A percentile compares a stretch with the other conserved stretches of the same genome.
phyloP scores from a whole-genome alignment of 2,888 invertebrate genomes.

The Hydrotaea diabolus region DNA sequence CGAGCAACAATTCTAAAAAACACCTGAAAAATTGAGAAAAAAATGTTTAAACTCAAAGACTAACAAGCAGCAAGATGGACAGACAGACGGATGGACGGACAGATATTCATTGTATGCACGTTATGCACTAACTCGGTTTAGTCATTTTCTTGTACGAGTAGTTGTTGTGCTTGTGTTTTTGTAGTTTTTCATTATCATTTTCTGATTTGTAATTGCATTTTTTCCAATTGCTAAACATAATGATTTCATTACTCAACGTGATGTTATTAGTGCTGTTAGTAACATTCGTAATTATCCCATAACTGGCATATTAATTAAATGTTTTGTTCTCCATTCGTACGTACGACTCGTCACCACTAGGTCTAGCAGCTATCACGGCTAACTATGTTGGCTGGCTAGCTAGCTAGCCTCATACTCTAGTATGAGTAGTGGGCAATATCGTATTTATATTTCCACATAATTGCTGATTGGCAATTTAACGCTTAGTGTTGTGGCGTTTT shows the following conservation, averaged over 20 bases:
- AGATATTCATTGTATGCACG: neutral
- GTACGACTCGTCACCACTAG: neutral
- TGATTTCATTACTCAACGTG: slow-evolving; percentile 68
- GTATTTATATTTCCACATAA: slow-evolving; percentile 54
- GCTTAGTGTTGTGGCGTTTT: slow-evolving; percentile 48
- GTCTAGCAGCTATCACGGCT: neutral
- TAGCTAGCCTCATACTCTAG: neutral
- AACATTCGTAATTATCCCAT: slow-evolving; percentile 66
- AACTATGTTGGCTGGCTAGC: slow-evolving; percentile 8
- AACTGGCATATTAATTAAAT: slow-evolving; percentile 67
- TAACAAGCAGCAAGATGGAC: neutral
- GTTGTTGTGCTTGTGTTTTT: slow-evolving; percentile 11
- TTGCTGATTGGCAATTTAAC: slow-evolving; percentile 67
- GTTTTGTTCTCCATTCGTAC: slow-evolving; percentile 35
- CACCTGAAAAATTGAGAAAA: slow-evolving; percentile 15
- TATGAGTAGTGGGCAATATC: neutral
- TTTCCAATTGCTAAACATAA: slow-evolving; percentile 62
- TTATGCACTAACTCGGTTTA: neutral
- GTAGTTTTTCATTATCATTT: slow-evolving; percentile 60
- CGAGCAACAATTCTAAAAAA: slow-evolving; percentile 17
- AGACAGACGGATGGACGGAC: slow-evolving; percentile 5
- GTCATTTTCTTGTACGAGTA: slow-evolving; percentile 20
- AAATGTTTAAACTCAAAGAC: neutral
- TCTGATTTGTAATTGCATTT: slow-evolving; percentile 63
- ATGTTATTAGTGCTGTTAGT: slow-evolving; percentile 63